Evolutionary conservation across 1,140 invertebrate species (phyloP).

Genomic region (Potamilus streckersoni): DNA sequence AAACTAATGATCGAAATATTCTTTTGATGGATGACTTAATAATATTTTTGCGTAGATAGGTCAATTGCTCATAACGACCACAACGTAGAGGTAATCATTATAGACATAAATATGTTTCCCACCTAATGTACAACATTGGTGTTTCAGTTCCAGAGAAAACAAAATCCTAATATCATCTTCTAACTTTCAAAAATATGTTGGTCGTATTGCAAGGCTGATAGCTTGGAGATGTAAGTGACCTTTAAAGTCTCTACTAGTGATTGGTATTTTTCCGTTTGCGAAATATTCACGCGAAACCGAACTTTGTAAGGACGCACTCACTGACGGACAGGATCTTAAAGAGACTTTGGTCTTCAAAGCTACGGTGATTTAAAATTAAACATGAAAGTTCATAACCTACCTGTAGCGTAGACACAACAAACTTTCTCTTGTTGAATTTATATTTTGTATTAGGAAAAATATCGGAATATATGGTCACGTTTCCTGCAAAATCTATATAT

Average conservation of each 20-base stretch:
- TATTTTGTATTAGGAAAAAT: conserved; percentile 36
- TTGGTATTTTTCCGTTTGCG: background rate
- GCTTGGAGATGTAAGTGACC: background rate
- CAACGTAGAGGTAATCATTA: no score
- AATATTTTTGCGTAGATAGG: no score
- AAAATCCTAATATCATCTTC: no score
- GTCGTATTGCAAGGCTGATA: background rate
- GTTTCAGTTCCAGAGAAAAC: no score
- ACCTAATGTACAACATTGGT: no score
- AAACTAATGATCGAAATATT: no score
- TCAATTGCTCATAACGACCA: no score
- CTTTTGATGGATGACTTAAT: no score
- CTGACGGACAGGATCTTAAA: background rate
- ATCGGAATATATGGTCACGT: conserved; percentile 1
- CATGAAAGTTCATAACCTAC: conserved; percentile 6
- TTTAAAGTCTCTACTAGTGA: background rate
- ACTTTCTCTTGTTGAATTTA: conserved; percentile 28
- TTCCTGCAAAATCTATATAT: conserved; percentile 3
- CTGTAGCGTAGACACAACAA: conserved; percentile 25
- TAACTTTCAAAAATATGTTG: no score
- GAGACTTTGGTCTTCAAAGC: background rate
- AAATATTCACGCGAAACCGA: background rate
- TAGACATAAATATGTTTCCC: no score
- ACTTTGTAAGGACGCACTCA: background rate
- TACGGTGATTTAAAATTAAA: no score